A percentile compares a stretch with the other conserved stretches of the same genome.
Conservation (phyloP, 2,888 invertebrate genomes). For the Caenorhabditis sp. region DNA sequence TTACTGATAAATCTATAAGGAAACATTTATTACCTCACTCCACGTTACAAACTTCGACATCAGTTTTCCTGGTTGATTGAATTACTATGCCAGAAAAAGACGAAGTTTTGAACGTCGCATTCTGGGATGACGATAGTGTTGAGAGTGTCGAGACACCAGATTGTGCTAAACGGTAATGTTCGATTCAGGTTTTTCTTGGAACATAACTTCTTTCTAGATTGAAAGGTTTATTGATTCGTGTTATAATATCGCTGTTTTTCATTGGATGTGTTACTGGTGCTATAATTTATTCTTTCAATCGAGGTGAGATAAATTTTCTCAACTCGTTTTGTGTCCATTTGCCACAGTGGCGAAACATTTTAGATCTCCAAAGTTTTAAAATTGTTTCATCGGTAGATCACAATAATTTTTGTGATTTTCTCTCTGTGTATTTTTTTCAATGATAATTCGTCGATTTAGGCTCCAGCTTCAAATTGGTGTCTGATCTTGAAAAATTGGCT, state of each 20-base stretch:
- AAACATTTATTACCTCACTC: conserved; percentile 37
- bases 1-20: conserved; percentile 36
- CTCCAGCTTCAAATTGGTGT: too few species aligned
- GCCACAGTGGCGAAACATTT: background rate
- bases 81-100: background rate
- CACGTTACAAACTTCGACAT: conserved; percentile 14
- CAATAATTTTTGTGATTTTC: too few species aligned
- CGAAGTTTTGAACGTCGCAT: conserved; percentile 12
- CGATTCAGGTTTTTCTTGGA: background rate
- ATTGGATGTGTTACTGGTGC: conserved; percentile 40
- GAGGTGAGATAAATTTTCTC: conserved; percentile 19
- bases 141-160: conserved; percentile 20
- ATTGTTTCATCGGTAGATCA: too few species aligned
- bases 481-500: too few species aligned
- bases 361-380: too few species aligned
- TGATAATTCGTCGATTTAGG: too few species aligned
- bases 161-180: conserved; percentile 15
- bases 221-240: conserved; percentile 24
- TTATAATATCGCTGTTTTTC: conserved; percentile 29
- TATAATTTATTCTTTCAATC: conserved; percentile 40
- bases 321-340: background rate
- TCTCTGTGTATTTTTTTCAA: too few species aligned
- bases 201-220: conserved; percentile 21
- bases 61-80: background rate
- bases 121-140: conserved; percentile 30